Evolutionary conservation across 1,140 invertebrate genomes (phyloP).

Genomic region (Pseudomyrmex cubaensis): DNA sequence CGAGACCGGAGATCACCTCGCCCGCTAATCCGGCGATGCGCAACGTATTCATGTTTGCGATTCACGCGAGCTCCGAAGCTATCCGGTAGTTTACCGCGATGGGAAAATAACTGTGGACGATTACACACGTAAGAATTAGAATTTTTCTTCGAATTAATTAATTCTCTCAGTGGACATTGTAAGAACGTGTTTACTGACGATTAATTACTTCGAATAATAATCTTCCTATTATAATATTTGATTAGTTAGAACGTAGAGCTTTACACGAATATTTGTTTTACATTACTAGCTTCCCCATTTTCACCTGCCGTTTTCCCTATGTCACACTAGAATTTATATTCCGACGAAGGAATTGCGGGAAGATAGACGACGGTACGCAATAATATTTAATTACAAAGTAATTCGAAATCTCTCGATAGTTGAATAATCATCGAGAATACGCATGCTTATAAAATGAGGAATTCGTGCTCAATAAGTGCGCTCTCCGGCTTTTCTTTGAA

Average conservation of each 20-base stretch:
- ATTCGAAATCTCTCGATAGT: no score
- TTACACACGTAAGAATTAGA: no score
- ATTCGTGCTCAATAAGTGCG: neutral
- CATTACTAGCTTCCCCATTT: neutral
- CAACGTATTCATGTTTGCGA: constrained; percentile 10
- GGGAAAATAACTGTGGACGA: no score
- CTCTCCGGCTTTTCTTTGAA: neutral
- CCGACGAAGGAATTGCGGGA: neutral
- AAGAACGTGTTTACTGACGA: no score
- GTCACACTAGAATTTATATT: no score
- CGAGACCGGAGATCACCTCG: neutral
- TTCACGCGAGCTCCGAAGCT: constrained; percentile 13
- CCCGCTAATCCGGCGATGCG: neutral
- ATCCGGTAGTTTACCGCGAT: no score
- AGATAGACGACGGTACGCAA: neutral
- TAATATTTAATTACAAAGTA: constrained; percentile 1
- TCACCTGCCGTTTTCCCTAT: neutral
- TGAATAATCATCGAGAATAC: neutral
- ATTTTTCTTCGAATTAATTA: no score
- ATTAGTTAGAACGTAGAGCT: no score
- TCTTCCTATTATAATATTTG: no score
- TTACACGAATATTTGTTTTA: no score
- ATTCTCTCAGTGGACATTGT: no score
- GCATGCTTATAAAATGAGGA: neutral
- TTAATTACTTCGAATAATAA: no score